phyloP scores from a whole-genome alignment of 2,888 invertebrate species.

The Platynereis dumerilii region DNA sequence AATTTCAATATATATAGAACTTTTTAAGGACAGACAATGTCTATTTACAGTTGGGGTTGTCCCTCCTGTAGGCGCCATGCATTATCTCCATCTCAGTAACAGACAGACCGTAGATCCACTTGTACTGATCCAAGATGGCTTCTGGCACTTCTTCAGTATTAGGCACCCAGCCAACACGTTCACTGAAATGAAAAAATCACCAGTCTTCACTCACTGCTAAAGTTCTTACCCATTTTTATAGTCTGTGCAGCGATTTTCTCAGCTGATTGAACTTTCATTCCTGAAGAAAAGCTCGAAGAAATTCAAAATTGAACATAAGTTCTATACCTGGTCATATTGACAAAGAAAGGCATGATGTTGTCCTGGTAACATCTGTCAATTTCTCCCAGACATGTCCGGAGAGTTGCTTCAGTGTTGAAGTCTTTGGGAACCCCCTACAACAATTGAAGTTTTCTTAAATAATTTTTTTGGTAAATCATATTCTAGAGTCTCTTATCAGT shows the following conservation, averaged over 20 bases:
- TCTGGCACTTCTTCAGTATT: conserved; percentile 34
- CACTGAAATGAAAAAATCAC: conserved; percentile 34
- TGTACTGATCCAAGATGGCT: conserved; percentile 35
- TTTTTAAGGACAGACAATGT: no score
- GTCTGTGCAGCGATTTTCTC: no score
- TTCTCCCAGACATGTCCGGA: conserved; percentile 41
- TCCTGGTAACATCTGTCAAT: conserved; percentile 42
- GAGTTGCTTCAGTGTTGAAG: conserved; percentile 37
- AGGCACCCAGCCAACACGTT: conserved; percentile 45
- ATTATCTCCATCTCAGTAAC: conserved; percentile 49
- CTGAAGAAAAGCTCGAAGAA: no score
- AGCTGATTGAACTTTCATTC: no score
- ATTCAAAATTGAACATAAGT: no score
- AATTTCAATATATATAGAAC: no score
- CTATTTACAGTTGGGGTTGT: conserved; percentile 44
- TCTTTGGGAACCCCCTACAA: conserved; percentile 42
- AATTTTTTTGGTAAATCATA: no score
- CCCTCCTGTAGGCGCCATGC: conserved; percentile 42
- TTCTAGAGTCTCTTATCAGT: no score
- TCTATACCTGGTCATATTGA: conserved; percentile 36
- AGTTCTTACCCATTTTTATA: no score
- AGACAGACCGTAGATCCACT: conserved; percentile 42
- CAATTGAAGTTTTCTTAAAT: no score
- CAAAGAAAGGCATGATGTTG: conserved; percentile 35
- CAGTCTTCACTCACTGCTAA: no score